phyloP scores from a whole-genome alignment of 1,140 invertebrate genomes.

The Drosophila willistoni region DNA sequence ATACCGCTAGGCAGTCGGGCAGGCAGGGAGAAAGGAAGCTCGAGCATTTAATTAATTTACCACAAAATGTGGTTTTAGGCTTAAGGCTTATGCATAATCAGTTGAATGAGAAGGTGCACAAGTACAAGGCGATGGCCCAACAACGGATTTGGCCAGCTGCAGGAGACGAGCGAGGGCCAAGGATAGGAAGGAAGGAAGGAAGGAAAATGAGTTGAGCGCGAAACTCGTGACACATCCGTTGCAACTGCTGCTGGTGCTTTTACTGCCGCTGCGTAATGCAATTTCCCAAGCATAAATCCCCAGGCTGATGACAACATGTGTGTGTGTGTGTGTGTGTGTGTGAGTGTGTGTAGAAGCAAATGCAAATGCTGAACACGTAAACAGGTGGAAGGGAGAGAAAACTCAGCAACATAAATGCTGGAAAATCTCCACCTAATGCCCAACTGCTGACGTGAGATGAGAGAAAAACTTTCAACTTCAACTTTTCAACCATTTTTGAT shows the following conservation, averaged over 20 bases:
- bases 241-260: slow-evolving; percentile 4
- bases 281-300: slow-evolving; percentile 51
- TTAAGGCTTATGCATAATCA: slow-evolving; percentile 55
- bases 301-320: slow-evolving; percentile 36
- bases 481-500: slow-evolving; percentile 10
- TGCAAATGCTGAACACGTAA: slow-evolving; percentile 68
- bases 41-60: slow-evolving; percentile 76
- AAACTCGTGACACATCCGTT: slow-evolving; percentile 50
- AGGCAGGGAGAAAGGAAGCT: slow-evolving; percentile 13
- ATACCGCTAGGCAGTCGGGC: too few species aligned
- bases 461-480: slow-evolving; percentile 8
- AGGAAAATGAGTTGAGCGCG: neutral
- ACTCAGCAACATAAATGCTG: slow-evolving; percentile 30
- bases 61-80: slow-evolving; percentile 67
- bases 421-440: slow-evolving; percentile 36
- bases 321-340: slow-evolving; percentile 1
- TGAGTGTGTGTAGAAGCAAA: slow-evolving; percentile 22
- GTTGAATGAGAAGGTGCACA: slow-evolving; percentile 32
- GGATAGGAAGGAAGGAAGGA: neutral
- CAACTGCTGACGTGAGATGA: slow-evolving; percentile 11
- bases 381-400: slow-evolving; percentile 41
- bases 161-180: neutral
- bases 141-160: slow-evolving; percentile 1
- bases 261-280: slow-evolving; percentile 53
- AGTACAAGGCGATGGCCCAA: slow-evolving; percentile 12